Evolutionary conservation across 2,113 vertebrate species (phyloP).

Genomic region (Synodontis membranacea): DNA sequence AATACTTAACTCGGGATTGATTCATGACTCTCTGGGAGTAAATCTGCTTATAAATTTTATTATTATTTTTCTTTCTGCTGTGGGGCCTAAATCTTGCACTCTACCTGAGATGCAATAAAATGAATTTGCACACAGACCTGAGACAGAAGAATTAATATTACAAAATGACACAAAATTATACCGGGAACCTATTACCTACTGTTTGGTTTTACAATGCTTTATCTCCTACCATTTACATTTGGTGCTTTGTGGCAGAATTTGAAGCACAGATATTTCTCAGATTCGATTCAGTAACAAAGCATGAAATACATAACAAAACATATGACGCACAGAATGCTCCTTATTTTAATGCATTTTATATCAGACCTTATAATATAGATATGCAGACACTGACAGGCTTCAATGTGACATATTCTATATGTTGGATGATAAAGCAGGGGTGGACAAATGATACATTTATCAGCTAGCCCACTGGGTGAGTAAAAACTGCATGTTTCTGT

Average conservation of each 20-base stretch:
- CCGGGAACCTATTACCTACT: constrained; percentile 43
- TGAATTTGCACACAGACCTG: constrained; percentile 74
- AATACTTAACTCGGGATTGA: constrained; percentile 34
- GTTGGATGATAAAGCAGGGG: neutral
- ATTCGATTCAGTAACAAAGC: neutral
- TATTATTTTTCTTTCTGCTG: constrained; percentile 46
- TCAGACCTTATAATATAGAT: neutral
- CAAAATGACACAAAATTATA: constrained; percentile 49
- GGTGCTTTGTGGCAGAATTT: neutral
- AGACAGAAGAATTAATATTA: constrained; percentile 69
- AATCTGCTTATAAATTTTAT: constrained; percentile 54
- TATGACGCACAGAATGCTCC: neutral
- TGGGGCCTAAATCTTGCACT: constrained; percentile 71
- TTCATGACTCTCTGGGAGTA: neutral
- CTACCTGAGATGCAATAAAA: constrained; percentile 82
- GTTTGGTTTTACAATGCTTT: constrained; percentile 23
- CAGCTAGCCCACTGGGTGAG: neutral
- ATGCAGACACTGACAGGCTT: neutral
- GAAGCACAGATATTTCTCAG: neutral
- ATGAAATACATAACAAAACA: neutral
- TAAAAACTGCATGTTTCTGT: neutral
- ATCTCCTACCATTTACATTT: neutral
- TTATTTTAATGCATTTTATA: neutral
- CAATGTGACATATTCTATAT: neutral
- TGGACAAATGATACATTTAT: neutral